Conservation (phyloP, 2,888 invertebrate species). For the Melangyna quadrimaculata region DNA sequence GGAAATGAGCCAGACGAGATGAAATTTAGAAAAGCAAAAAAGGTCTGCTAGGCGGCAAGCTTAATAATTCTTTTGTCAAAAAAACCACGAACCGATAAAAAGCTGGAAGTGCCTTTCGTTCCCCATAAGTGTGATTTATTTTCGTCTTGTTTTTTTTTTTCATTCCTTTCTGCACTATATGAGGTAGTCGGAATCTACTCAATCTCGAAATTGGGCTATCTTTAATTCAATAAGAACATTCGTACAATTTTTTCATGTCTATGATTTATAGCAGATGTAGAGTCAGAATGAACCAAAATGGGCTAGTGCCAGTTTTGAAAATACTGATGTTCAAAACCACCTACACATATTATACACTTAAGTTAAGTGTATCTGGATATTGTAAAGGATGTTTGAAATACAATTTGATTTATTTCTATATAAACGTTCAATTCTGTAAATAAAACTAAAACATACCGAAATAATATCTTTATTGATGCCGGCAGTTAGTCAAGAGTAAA, state of each 20-base stretch:
- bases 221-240: slow-evolving; percentile 26
- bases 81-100: slow-evolving; percentile 28
- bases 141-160: background rate
- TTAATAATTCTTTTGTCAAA: slow-evolving; percentile 34
- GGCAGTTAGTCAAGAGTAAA: slow-evolving; percentile 18
- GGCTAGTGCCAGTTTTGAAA: slow-evolving; percentile 12
- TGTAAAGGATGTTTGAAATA: background rate
- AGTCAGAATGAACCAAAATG: slow-evolving; percentile 3
- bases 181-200: background rate
- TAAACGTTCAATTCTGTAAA: background rate
- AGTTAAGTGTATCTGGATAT: background rate
- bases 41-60: background rate
- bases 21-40: background rate
- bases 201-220: slow-evolving; percentile 13
- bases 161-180: background rate
- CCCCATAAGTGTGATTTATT: slow-evolving; percentile 31
- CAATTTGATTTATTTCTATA: slow-evolving; percentile 24
- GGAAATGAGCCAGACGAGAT: slow-evolving; percentile 17
- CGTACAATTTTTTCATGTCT: background rate
- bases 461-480: slow-evolving; percentile 40
- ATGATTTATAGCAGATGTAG: slow-evolving; percentile 22
- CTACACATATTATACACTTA: background rate
- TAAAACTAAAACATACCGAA: background rate
- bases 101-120: slow-evolving; percentile 32
- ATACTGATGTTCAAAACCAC: background rate